Evolutionary conservation across 2,797 vertebrate species (phyloP), one percentile per base, ranked within the genome.

Genomic region (Falco columbarius): DNA sequence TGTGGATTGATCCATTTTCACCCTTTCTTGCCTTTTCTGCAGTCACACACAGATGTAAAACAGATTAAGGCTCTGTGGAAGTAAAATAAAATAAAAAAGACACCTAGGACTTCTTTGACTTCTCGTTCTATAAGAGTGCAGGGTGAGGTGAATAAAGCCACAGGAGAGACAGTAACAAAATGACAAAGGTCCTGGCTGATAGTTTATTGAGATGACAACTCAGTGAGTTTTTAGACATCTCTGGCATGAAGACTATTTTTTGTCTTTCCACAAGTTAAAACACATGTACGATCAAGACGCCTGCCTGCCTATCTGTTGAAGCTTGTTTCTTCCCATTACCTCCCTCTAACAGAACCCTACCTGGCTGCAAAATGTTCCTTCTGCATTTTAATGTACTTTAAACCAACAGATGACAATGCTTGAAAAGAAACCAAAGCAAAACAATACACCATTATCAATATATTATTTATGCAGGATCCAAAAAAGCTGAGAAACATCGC

Each of bases 21-120:
- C 89, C 93, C 65, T 36, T 95, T 86, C 95, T 94, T 63, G 82
- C 95, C 89, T 93, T 93, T 89, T 94, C 95, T 95, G 77, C 89
- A 94, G 89, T 90, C 96, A 91, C 74, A 90, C 75, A 75, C 97
- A 98, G 96, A 97, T 98, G 97, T 92, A 86, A 97, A 97, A 95
- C 89, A 97, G 96, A 97, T 98, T 90, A 96, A 71, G 44, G 85
- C 34, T 86, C 62, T 63, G 59, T 56, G 86, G 67, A 93, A 95
- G 96, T 85, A 71, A 91, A 86, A 81, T 42, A 63, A 93, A 66
- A 67, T 23, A 54, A 55, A 67, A 80, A 55, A 65, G 67, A 58
- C 36, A 75, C 29, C 47, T 44, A 81, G 55, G 75, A 81, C 42
- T 87, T 97, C 77, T 89, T 90, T 47, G 9, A 84, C 51, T 93